Conservation (phyloP, 2,113 vertebrate species). For the Engraulis encrasicolus region DNA sequence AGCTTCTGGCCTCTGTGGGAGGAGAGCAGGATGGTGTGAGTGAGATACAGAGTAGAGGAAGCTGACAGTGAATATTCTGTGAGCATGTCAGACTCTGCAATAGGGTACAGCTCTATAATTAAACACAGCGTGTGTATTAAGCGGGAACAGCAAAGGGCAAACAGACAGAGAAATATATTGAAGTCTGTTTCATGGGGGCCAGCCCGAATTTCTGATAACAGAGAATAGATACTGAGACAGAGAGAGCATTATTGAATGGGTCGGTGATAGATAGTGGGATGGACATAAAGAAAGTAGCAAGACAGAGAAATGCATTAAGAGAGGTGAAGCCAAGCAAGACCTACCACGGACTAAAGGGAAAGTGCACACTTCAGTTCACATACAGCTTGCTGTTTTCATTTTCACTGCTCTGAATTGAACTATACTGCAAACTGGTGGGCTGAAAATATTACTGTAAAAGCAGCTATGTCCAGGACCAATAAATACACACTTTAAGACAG, state of each 20-base stretch:
- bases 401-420: not conserved
- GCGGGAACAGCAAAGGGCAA: not conserved
- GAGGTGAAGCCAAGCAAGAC: not conserved
- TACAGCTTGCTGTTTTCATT: not conserved
- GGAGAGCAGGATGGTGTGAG: not conserved
- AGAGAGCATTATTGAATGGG: not conserved
- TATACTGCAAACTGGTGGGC: not conserved
- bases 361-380: not conserved
- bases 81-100: not conserved
- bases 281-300: not conserved
- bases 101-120: not conserved
- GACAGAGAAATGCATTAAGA: not conserved
- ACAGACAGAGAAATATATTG: not conserved
- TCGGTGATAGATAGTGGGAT: not conserved
- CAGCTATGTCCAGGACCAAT: not conserved
- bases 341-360: not conserved
- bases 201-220: not conserved
- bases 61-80: not conserved
- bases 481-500: not conserved
- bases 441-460: not conserved
- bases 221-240: not conserved
- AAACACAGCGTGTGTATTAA: not conserved
- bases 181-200: not conserved
- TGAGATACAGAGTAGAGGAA: not conserved
- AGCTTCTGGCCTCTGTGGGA: constrained; percentile 13